Percentiles rank a stretch among this genome's conserved stretches.
Conservation (phyloP, 2,888 invertebrate species). For the Linnaemya tessellans region DNA sequence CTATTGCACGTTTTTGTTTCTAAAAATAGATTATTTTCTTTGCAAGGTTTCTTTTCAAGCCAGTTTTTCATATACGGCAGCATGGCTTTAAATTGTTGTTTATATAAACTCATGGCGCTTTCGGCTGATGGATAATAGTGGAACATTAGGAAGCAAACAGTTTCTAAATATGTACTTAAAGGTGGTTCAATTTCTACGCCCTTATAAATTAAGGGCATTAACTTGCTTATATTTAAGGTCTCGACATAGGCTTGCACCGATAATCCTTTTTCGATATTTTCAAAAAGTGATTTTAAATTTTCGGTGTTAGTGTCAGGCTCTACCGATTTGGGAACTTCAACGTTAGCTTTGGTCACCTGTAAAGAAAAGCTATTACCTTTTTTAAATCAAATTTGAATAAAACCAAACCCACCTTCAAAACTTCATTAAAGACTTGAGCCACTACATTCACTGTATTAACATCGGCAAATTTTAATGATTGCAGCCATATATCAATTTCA, state of each 20-base stretch:
- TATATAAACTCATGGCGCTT: constrained; percentile 75
- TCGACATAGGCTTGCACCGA: constrained; percentile 81
- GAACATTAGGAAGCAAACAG: constrained; percentile 80
- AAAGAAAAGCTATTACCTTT: background rate
- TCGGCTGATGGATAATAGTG: constrained; percentile 80
- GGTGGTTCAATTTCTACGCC: constrained; percentile 77
- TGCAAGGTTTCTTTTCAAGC: constrained; percentile 60
- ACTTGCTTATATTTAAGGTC: constrained; percentile 80
- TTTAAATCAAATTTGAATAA: background rate
- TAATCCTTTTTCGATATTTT: constrained; percentile 82
- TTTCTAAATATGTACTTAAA: constrained; percentile 83
- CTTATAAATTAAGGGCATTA: constrained; percentile 80
- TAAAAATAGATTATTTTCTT: constrained; percentile 15
- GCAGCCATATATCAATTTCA: constrained; percentile 88
- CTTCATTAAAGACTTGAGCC: constrained; percentile 77
- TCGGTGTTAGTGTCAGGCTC: constrained; percentile 71
- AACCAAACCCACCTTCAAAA: constrained; percentile 73
- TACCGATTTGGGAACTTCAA: constrained; percentile 71
- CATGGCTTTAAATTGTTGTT: constrained; percentile 71
- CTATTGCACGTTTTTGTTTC: constrained; percentile 35
- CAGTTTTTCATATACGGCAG: constrained; percentile 76
- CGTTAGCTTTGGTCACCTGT: constrained; percentile 76
- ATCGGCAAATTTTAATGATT: constrained; percentile 81
- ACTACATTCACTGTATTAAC: constrained; percentile 76
- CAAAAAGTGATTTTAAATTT: constrained; percentile 80